Conservation (phyloP, 2,888 invertebrate genomes). For the Troglohyphantes excavatus region DNA sequence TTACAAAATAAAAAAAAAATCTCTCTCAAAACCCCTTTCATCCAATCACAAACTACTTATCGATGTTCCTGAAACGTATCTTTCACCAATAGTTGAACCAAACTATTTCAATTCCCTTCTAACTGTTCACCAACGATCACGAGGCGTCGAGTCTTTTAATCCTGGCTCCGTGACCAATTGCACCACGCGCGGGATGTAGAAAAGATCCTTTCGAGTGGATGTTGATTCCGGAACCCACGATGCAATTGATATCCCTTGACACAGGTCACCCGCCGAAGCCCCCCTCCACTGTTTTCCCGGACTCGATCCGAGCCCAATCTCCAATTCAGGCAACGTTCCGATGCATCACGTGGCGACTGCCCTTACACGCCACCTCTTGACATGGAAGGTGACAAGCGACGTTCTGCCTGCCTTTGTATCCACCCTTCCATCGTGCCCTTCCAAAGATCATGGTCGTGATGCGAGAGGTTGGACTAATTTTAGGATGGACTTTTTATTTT, state of each 20-base stretch:
- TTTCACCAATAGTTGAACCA: no score
- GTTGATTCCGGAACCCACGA: constrained; percentile 43
- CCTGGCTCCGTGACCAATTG: constrained; percentile 55
- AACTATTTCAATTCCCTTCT: no score
- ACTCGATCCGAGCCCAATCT: constrained; percentile 73
- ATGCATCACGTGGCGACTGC: constrained; percentile 48
- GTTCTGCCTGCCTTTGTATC: constrained; percentile 44
- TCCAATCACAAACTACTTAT: no score
- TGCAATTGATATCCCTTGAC: constrained; percentile 65
- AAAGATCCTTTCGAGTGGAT: constrained; percentile 16
- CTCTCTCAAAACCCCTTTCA: no score
- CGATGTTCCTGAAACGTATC: no score
- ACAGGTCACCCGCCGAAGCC: constrained; percentile 59
- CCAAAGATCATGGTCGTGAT: constrained; percentile 72
- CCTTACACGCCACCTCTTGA: constrained; percentile 56
- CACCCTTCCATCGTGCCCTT: background rate
- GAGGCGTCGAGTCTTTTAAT: constrained; percentile 30
- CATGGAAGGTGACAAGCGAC: constrained; percentile 75
- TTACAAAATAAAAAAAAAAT: no score
- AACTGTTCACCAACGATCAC: constrained; percentile 22
- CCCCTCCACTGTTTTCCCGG: constrained; percentile 60
- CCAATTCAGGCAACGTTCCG: constrained; percentile 66
- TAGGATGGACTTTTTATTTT: constrained; percentile 40
- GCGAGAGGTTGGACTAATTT: constrained; percentile 76
- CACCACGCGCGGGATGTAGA: constrained; percentile 17